Conservation (phyloP, 2,888 invertebrate genomes). For the Maniola hyperantus region DNA sequence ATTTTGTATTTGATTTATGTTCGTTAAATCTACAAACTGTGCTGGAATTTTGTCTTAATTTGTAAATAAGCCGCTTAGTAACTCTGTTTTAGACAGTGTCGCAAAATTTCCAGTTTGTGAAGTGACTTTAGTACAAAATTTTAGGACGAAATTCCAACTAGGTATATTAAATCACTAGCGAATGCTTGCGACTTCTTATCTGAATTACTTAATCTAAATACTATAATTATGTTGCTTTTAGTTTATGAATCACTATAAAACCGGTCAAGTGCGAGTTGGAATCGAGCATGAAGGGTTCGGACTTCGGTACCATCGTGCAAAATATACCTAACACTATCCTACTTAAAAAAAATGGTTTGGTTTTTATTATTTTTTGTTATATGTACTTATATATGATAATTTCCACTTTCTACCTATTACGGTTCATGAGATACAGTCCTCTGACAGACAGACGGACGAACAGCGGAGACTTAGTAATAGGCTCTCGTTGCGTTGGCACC, state of each 20-base stretch:
- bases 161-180: neutral
- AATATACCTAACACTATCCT: too few relatives aligned
- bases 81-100: slow-evolving; percentile 13
- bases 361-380: too few relatives aligned
- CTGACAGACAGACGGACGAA: too few relatives aligned
- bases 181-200: neutral
- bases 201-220: neutral
- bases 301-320: too few relatives aligned
- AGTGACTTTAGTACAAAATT: slow-evolving; percentile 3
- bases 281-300: too few relatives aligned
- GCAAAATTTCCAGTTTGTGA: slow-evolving; percentile 15
- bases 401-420: too few relatives aligned
- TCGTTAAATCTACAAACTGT: slow-evolving; percentile 9
- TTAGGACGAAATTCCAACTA: neutral
- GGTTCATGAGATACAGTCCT: too few relatives aligned
- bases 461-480: too few relatives aligned
- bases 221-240: neutral
- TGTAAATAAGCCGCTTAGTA: slow-evolving; percentile 15
- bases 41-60: slow-evolving; percentile 14
- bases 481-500: too few relatives aligned
- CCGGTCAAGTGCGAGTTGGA: too few relatives aligned
- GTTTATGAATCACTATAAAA: neutral
- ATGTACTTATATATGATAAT: too few relatives aligned
- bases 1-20: slow-evolving; percentile 19
- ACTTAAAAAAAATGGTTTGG: too few relatives aligned